Evolutionary conservation across 2,113 vertebrate species (phyloP), one percentile per base, ranked within the genome.

Genomic region (Syrmaticus mikado): DNA sequence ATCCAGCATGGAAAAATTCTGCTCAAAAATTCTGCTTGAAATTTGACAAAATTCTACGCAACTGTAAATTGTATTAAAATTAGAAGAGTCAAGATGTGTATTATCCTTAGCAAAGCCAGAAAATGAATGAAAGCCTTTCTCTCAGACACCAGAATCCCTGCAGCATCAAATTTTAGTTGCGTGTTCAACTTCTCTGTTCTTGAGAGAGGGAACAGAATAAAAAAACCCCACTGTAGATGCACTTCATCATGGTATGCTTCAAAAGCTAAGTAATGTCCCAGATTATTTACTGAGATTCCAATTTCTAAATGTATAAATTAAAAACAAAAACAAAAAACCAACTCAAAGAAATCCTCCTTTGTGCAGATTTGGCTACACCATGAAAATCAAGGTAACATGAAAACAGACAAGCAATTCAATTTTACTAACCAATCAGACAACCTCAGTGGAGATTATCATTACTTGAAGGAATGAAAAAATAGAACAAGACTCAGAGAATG

Each of bases 371-470:
- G 34, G 55, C 60, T 74, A 41, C 15, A 71, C 45, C 60, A 41
- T 34, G 11, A 66, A 75, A 89, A 81, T 38, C 41, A 64, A 4
- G 2, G 60, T 73, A 68, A 82, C 38, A 22, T 19, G 34, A 83
- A 81, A 83, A 94, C 41, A 28, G 43, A 55, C 52, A 40, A 41
- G 74, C 18, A 87, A 50, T 60, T 22, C 57, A 45, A n/a, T 88
- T 88, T 78, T 91, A 88, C 53, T 89, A 36, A 92, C 50, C 64
- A 64, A 20, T 82, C 70, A 66, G n/a, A 87, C 28, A 84, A 62
- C 36, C n/a, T 73, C 67, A 73, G 17, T 64, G 65, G 57, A 88
- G 60, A 71, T n/a, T 66, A 41, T n/a, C 64, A 77, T 58, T 38
- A 48, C 52, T 81, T 72, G 62, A 55, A 70, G 32, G n/a, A 45